phyloP scores from a whole-genome alignment of 2,113 vertebrate genomes.

The Asarcornis scutulata region DNA sequence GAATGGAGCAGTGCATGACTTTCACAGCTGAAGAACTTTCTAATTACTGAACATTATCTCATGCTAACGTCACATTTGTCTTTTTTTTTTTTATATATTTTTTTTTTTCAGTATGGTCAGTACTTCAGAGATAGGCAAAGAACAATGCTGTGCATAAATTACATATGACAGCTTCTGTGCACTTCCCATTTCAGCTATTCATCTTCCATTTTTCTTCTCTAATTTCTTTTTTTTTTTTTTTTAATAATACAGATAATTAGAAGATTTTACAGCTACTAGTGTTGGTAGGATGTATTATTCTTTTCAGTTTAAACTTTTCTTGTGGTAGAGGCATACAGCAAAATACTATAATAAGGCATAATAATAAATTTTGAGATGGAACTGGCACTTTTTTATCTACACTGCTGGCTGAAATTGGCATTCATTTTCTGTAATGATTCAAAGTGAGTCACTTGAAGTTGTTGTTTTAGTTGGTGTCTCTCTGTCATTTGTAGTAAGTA shows the following conservation, averaged over 20 bases:
- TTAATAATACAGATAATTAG: neutral
- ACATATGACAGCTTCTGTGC: neutral
- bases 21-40: neutral
- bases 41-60: neutral
- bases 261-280: neutral
- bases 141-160: constrained; percentile 59
- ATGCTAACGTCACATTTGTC: neutral
- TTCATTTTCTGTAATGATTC: constrained; percentile 61
- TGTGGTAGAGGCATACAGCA: neutral
- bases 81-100: constrained; percentile 59
- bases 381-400: neutral
- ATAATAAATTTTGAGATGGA: constrained; percentile 33
- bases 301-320: neutral
- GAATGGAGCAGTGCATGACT: neutral
- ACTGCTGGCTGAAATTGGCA: neutral
- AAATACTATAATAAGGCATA: constrained; percentile 9
- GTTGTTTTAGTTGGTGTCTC: constrained; percentile 43
- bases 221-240: neutral
- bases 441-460: constrained; percentile 56
- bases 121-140: constrained; percentile 78
- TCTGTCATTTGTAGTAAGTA: constrained; percentile 58
- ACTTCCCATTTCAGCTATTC: neutral
- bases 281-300: neutral
- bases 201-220: neutral
- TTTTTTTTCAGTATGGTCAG: constrained; percentile 70